Conservation (phyloP, 2,888 invertebrate species). For the Ethmia dodecea region DNA sequence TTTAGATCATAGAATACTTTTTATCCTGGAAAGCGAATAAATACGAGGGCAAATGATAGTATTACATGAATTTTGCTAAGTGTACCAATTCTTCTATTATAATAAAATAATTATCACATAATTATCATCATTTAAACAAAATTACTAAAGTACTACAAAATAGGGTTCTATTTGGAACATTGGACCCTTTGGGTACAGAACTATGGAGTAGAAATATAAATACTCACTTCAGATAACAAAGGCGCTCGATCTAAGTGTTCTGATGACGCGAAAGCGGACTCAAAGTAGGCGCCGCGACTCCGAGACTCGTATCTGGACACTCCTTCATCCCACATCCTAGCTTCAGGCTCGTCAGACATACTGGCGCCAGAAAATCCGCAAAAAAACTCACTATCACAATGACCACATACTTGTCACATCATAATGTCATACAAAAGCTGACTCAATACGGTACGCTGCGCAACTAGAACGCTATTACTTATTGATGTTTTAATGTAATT, state of each 20-base stretch:
- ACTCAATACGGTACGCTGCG: background rate
- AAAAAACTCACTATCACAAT: constrained; percentile 24
- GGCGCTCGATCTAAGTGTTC: constrained; percentile 67
- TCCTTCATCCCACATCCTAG: constrained; percentile 71
- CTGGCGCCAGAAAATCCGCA: constrained; percentile 51
- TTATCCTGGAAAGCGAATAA: too few species aligned
- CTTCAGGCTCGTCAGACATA: constrained; percentile 73
- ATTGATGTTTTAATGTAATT: constrained; percentile 9
- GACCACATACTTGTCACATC: constrained; percentile 29
- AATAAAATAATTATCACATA: too few species aligned
- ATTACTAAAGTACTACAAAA: too few species aligned
- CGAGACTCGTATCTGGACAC: constrained; percentile 56
- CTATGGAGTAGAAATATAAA: too few species aligned
- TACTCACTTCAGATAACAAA: constrained; percentile 61
- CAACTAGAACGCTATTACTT: too few species aligned
- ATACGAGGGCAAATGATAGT: too few species aligned
- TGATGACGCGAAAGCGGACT: constrained; percentile 63
- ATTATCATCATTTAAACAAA: too few species aligned
- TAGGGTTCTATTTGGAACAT: too few species aligned
- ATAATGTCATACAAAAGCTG: constrained; percentile 1
- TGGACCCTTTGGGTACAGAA: too few species aligned
- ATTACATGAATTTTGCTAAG: too few species aligned
- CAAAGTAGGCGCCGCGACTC: constrained; percentile 54
- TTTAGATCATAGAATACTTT: too few species aligned
- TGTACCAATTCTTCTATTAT: too few species aligned